Base-by-base conservation (phyloP, 2,113 vertebrate species). In the Thalassoma bifasciatum region DNA sequence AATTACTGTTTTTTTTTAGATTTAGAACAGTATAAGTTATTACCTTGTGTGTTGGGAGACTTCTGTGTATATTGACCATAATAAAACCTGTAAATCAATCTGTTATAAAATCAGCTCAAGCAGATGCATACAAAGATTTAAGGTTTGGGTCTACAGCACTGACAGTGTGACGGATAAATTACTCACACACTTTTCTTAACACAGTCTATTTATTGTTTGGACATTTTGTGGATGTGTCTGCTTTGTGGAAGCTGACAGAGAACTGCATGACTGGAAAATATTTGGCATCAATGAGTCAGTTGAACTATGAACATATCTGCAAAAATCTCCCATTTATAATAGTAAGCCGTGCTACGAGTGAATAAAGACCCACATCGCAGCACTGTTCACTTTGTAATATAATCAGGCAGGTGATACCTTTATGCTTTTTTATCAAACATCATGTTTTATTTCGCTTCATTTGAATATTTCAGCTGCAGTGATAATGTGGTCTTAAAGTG, bases 231-330 rank as follows among this genome's bases (percentile, higher is more conserved):
- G 46, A 49, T 49, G 46, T 49, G 46, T 49, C 34, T 24, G 8
- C 36, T 84, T 86, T 79, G 76, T 84, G 83, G 91, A 87, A 87
- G 77, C 58, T 86, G 86, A 85, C 82, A 3, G 6, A 16, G 57
- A 80, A 21, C 52, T 62, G 80, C 76, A 75, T 89, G 88, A 88
- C 88, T 92, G 90, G 91, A 91, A 92, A 88, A 85, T 56, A 54
- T 86, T 70, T 49, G 22, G 16, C 63, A 58, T 30, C 36, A 23
- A 70, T 89, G 80, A 90, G 22, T 87, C 84, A 85, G 12, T 79
- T 30, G 44, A 30, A n/a, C 24, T 24, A 58, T 4, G 76, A 66
- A 60, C 77, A 42, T 44, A 75, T 67, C 37, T 40, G 2, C 52
- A 21, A 64, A 70, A 8, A 5, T 5, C 3, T n/a, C 21, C 10